Conservation (phyloP, 2,113 vertebrate species). For the Brachyhypopomus occidentalis region DNA sequence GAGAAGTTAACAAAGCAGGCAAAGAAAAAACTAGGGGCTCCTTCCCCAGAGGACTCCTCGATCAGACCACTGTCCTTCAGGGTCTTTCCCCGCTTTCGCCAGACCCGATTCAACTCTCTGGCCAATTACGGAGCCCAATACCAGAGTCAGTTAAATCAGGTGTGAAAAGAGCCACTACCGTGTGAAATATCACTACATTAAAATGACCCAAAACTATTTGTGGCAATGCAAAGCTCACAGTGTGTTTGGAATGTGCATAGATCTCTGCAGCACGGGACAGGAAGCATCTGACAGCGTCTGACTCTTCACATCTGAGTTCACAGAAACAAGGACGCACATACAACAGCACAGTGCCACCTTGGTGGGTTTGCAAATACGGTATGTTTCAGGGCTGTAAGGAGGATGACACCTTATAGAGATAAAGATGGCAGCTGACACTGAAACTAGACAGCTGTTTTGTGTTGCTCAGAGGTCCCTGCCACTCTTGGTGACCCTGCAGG, state of each 20-base stretch:
- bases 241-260: not conserved
- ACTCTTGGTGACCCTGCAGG: not conserved
- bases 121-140: not conserved
- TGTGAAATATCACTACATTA: not conserved
- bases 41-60: not conserved
- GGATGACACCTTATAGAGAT: conserved; percentile 6
- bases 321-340: not conserved
- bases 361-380: not conserved
- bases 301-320: not conserved
- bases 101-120: not conserved
- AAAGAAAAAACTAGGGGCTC: not conserved
- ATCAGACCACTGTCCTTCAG: not conserved
- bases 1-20: not conserved
- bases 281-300: not conserved
- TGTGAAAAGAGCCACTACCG: not conserved
- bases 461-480: not conserved
- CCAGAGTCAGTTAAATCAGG: not conserved
- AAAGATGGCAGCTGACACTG: conserved; percentile 11
- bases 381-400: not conserved
- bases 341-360: not conserved
- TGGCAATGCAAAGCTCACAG: not conserved
- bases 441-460: conserved; percentile 14
- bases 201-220: not conserved
- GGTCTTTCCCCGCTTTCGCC: not conserved
- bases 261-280: not conserved